These are phyloP conservation scores for Tragelaphus imberbis DNA, from an alignment of 2,113 vertebrate species.

Conservation along the genomic window DNA sequence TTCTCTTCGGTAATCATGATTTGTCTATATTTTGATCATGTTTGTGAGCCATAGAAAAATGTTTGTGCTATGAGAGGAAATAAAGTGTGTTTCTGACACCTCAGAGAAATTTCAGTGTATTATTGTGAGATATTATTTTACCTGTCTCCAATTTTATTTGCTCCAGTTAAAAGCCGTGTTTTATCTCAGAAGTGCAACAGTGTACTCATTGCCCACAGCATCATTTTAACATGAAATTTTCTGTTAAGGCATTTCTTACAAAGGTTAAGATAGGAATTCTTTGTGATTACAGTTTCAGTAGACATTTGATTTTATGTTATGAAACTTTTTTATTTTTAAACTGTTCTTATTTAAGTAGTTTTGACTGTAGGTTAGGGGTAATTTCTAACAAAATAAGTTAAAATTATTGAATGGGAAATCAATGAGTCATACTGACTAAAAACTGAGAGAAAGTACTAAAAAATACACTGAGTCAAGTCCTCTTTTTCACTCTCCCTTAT, in stretches of 20 bases:
- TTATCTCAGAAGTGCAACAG: not conserved
- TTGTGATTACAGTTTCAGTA: not conserved
- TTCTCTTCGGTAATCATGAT: not conserved
- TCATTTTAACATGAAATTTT: slow-evolving; percentile 32
- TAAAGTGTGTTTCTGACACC: not conserved
- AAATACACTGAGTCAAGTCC: not conserved
- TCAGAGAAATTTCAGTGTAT: slow-evolving; percentile 16
- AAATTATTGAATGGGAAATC: slow-evolving; percentile 15
- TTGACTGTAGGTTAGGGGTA: not conserved
- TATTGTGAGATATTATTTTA: slow-evolving; percentile 3
- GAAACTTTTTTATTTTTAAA: slow-evolving; percentile 4
- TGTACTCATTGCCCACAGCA: not conserved
- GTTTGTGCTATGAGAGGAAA: not conserved
- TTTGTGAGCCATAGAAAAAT: slow-evolving; percentile 39
- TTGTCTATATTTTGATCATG: slow-evolving; percentile 18
- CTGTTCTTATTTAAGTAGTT: slow-evolving; percentile 5
- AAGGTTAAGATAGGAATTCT: not conserved
- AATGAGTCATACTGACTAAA: not conserved
- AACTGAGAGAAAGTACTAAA: not conserved
- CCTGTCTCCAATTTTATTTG: slow-evolving; percentile 10
- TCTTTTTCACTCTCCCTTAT: not conserved
- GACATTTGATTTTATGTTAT: not conserved
- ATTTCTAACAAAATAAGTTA: slow-evolving; percentile 43
- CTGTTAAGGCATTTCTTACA: not conserved
- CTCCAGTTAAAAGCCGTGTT: slow-evolving; percentile 12